phyloP scores from a whole-genome alignment of 2,888 invertebrate genomes.

The Panzeria rudis region DNA sequence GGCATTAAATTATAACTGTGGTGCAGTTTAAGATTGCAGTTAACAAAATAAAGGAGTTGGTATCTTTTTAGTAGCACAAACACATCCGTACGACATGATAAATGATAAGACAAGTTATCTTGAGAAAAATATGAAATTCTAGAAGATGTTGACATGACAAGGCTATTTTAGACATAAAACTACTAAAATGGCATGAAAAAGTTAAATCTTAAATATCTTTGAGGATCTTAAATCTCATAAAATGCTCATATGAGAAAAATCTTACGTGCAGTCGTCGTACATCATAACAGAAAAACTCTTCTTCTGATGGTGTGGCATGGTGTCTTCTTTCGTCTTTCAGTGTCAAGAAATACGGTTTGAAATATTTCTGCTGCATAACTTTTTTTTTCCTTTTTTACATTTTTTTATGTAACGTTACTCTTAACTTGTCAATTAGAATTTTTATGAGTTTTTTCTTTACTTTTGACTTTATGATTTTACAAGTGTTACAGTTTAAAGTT shows the following conservation, averaged over 20 bases:
- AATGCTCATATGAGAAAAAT: constrained; percentile 14
- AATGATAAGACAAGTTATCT: constrained; percentile 50
- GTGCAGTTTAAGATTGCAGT: background rate
- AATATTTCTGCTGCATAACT: background rate
- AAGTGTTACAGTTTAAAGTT: constrained; percentile 69
- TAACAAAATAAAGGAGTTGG: constrained; percentile 34
- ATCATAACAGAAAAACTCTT: constrained; percentile 36
- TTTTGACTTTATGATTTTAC: constrained; percentile 68
- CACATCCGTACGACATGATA: constrained; percentile 31
- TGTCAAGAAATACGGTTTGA: constrained; percentile 19
- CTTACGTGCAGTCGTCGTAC: background rate
- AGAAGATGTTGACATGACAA: constrained; percentile 75
- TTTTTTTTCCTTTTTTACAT: background rate
- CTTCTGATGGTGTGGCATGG: constrained; percentile 33
- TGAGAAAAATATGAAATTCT: constrained; percentile 73
- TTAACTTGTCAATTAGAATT: constrained; percentile 72
- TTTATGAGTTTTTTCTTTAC: constrained; percentile 63
- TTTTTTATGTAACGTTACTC: constrained; percentile 58
- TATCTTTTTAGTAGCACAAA: constrained; percentile 14
- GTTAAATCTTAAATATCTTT: constrained; percentile 44
- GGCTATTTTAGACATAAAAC: constrained; percentile 68
- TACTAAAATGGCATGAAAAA: constrained; percentile 14
- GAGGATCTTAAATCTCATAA: constrained; percentile 57
- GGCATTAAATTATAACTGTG: background rate
- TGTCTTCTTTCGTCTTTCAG: constrained; percentile 13